A percentile compares a stretch with the other conserved stretches of the same genome.
phyloP scores from a whole-genome alignment of 1,140 invertebrate genomes.

The Apis dorsata region DNA sequence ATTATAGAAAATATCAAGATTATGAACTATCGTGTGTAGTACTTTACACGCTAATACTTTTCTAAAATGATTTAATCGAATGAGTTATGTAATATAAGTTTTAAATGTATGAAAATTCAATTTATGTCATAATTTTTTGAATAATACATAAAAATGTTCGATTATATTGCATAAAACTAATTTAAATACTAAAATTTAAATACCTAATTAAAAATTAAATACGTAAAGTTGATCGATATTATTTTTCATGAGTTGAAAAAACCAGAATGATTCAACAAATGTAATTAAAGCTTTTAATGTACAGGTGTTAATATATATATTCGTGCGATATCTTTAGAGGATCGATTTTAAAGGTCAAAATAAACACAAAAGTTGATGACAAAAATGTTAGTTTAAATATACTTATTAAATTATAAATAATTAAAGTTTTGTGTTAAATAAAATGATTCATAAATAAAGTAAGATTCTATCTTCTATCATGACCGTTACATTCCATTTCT shows the following conservation, averaged over 20 bases:
- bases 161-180: slow-evolving; percentile 47
- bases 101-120: neutral
- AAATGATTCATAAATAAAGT: too few relatives aligned
- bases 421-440: too few relatives aligned
- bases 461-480: too few relatives aligned
- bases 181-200: slow-evolving; percentile 37
- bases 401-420: too few relatives aligned
- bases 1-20: slow-evolving; percentile 38
- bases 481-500: too few relatives aligned
- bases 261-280: slow-evolving; percentile 11
- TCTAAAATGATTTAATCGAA: neutral
- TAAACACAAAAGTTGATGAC: too few relatives aligned
- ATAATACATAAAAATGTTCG: slow-evolving; percentile 43
- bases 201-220: too few relatives aligned
- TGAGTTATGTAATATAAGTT: neutral
- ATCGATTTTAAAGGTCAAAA: too few relatives aligned
- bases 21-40: neutral
- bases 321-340: too few relatives aligned
- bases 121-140: slow-evolving; percentile 11
- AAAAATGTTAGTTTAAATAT: too few relatives aligned
- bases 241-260: slow-evolving; percentile 18
- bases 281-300: neutral
- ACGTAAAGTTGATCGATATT: slow-evolving; percentile 9
- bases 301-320: too few relatives aligned
- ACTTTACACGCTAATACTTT: neutral